Evolutionary conservation across 2,113 vertebrate species (phyloP).

Genomic region (Corythaixoides concolor): DNA sequence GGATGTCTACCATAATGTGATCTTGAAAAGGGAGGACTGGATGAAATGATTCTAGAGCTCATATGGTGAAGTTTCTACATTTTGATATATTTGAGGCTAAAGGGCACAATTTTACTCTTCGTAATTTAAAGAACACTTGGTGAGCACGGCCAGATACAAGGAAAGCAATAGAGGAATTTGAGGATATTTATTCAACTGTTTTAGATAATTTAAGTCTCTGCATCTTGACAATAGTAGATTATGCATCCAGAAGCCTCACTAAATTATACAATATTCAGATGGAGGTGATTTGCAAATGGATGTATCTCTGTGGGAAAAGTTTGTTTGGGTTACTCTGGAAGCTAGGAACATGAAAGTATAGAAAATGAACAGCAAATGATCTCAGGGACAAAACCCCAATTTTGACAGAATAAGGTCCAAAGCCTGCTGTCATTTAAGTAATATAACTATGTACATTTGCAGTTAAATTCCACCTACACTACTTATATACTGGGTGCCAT

Average conservation of each 20-base stretch:
- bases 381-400: background rate
- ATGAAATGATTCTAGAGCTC: background rate
- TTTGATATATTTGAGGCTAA: background rate
- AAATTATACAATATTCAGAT: conserved; percentile 27
- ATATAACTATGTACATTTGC: background rate
- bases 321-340: conserved; percentile 32
- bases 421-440: background rate
- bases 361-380: conserved; percentile 6
- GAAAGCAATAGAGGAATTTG: background rate
- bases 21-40: background rate
- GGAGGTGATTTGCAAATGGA: conserved; percentile 22
- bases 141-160: background rate
- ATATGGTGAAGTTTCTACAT: background rate
- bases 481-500: background rate
- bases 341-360: background rate
- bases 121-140: background rate
- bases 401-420: conserved; percentile 10
- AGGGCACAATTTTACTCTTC: background rate
- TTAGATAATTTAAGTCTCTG: conserved; percentile 19
- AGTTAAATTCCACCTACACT: conserved; percentile 20
- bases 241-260: background rate
- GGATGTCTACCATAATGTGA: background rate
- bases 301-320: background rate
- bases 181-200: conserved; percentile 16
- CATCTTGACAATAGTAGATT: background rate